Evolutionary conservation across 2,113 vertebrate genomes (phyloP).

Genomic region (Euleptes europaea): DNA sequence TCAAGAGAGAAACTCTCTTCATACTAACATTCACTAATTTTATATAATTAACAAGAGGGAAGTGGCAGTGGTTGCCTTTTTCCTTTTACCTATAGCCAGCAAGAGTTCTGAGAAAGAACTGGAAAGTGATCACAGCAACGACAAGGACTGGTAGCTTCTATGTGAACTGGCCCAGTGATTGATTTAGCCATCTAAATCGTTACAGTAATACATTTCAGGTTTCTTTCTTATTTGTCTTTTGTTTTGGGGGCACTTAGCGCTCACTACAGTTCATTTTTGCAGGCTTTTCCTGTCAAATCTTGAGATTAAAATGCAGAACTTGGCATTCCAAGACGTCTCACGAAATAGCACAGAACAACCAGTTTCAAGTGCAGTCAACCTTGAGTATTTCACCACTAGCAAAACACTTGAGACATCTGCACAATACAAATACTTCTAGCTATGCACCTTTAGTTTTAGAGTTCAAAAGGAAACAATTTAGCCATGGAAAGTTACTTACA

Average conservation of each 20-base stretch:
- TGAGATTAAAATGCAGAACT: background rate
- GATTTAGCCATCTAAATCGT: background rate
- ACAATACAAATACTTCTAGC: background rate
- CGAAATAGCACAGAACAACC: background rate
- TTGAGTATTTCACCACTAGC: background rate
- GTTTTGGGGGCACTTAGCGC: background rate
- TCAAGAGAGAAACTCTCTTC: background rate
- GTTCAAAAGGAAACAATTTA: conserved; percentile 3
- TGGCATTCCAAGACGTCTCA: background rate
- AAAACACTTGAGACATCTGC: background rate
- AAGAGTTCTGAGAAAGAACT: background rate
- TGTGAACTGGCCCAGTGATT: background rate
- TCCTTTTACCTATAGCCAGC: background rate
- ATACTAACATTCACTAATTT: background rate
- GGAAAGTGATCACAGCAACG: background rate
- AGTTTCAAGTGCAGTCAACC: background rate
- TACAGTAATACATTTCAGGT: background rate
- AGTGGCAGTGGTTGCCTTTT: background rate
- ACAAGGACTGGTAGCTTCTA: background rate
- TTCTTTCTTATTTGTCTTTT: background rate
- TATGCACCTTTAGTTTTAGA: background rate
- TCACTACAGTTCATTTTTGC: background rate
- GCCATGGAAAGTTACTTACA: conserved; percentile 76
- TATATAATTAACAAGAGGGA: background rate
- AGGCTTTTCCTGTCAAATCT: background rate